Evolutionary conservation across 2,797 vertebrate genomes (phyloP), one percentile per base, ranked within the genome.

Genomic region (Muscicapa striata): DNA sequence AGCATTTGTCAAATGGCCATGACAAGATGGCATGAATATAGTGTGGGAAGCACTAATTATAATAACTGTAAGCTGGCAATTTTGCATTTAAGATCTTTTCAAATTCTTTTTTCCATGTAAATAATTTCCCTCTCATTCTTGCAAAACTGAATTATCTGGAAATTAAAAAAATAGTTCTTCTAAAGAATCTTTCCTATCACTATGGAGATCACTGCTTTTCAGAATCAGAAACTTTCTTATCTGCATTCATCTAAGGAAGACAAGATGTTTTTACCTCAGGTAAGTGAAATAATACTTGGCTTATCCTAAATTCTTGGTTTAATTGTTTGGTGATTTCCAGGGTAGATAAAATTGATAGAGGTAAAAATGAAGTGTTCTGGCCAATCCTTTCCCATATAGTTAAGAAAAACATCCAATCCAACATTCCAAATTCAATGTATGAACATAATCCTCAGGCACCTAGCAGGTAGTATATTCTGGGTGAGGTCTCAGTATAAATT

Each of bases 1-100:
- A 95, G 61, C 83, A 77, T 96, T 95, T 96, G n/a, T 95, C 92
- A 94, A 95, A 69, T 14, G 29, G 26, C 36, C 34, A 22, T 54
- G 57, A 85, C 64, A 76, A 43, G 36, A 41, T 61, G 43, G 29
- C 36, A 36, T 24, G 54, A 90, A 55, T 72, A 13, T 3, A 61
- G n/a, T 75, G 45, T 54, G 51, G 61, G 73, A 55, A 90, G 72
- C 63, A 87, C n/a, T 87, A 91, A 92, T 93, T 95, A 82, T 24
- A 67, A 21, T 57, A 88, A 67, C 8, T 70, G 27, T 55, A 41
- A 24, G 13, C 6, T 84, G 36, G 63, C 58, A 51, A 57, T 69
- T 91, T 92, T 92, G 24, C 74, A 49, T 41, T 68, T 85, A 86
- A 55, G 24, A 45, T 57, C 9, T 74, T 82, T 62, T 40, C 32